Evolutionary conservation across 2,888 invertebrate genomes (phyloP), one percentile per base, ranked within the genome.

Genomic region (Lypha dubia): DNA sequence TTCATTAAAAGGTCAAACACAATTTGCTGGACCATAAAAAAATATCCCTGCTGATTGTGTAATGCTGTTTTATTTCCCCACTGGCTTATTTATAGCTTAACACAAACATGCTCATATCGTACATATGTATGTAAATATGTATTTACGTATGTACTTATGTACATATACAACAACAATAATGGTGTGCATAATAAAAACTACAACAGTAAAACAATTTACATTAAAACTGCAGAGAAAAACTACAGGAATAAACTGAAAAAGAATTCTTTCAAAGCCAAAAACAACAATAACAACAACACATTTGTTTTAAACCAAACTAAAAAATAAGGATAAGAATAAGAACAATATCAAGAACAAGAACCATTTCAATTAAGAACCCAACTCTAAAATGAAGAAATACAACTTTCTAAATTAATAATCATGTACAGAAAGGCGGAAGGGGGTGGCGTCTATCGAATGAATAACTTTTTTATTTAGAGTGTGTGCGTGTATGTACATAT

Each of bases 301-400:
- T 70, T 62, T 81, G 68, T 53, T 46, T 68, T 68, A 53, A 75
- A n/a, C n/a, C n/a, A n/a, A 28, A 38, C 62, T 53, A 41, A 67
- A 22, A 79, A 79, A 73, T 70, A n/a, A n/a, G 49, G 46, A 67
- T 46, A 41, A 49, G 22, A 49, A 17, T 65, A 67, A 53, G 60
- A 35, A 44, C 8, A 38, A 51, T 5, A 74, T 17, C 17, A 49
- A 51, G 20, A 68, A 28, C 17, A 58, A 49, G n/a, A 70, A 62
- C 32, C 53, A 51, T 46, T 81, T 74, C 80, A 74, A 74, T 80
- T 80, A 80, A 80, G 51, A 60, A 67, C 51, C 74, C 80, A 75
- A 63, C 70, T 68, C 8, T 7, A 38, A 56, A 77, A 62, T 41
- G 7, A 63, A 79, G 28, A 60, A 62, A 49, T 35, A 44, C 20